Evolutionary conservation across 2,113 vertebrate genomes (phyloP), one percentile per base, ranked within the genome.

Genomic region (Poeciliopsis prolifica): DNA sequence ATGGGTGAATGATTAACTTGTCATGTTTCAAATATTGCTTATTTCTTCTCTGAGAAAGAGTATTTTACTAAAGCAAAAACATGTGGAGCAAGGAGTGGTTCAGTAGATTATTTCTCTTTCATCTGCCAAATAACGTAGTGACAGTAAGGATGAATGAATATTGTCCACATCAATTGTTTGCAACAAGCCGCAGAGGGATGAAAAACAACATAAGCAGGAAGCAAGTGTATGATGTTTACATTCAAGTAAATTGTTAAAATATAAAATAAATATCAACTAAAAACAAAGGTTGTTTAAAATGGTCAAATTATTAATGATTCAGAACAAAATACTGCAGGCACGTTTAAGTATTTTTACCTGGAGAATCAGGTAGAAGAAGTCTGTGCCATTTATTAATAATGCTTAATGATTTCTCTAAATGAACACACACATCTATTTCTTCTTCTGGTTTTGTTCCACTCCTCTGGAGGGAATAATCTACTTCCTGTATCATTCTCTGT

Each of bases 1-100:
- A 17, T 26, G 5, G 44, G 66, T 81, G 72, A 62, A 87, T 66
- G 42, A 88, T 82, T 83, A 37, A 81, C 71, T 33, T 80, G 33
- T n/a, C 22, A 35, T 35, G 44, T 70, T 86, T 84, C 17, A 79
- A 77, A 75, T 42, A 3, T 44, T 58, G 22, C 37, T 29, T 67
- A 17, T 77, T 79, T 54, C 2, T 35, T 31, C 15, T 65, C 22
- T 26, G 2, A 29, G 30, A 5, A 73, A 51, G 7, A n/a, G 0
- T 5, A 24, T 15, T 6, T 8, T 7, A 26, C 26, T 44, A 26
- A 66, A 37, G 9, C 22, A 33, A 19, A 30, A 7, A 79, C 35
- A 62, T 61, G 13, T 24, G 15, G 22, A 64, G 28, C 17, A 11
- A 2, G 74, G n/a, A 37, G 17, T 19, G 28, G 3, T 9, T 48